Conservation (phyloP, 2,113 vertebrate species). For the Cricetomys ansorgei region DNA sequence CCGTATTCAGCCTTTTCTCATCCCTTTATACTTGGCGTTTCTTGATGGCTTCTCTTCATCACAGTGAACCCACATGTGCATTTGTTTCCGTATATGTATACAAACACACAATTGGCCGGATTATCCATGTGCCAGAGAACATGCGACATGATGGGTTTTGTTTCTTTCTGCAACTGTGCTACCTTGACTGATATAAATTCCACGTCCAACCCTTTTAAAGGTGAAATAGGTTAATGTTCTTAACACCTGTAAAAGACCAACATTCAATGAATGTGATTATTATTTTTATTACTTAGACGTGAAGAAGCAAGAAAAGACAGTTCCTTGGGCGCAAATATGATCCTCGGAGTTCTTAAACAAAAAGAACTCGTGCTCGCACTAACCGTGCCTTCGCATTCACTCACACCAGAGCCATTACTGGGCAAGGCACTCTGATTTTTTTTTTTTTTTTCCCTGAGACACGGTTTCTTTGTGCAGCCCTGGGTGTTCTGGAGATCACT, state of each 20-base stretch:
- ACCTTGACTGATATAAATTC: neutral
- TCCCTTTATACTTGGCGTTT: neutral
- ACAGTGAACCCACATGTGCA: neutral
- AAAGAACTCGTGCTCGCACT: neutral
- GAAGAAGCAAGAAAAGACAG: neutral
- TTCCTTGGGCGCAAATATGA: neutral
- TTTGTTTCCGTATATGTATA: too few relatives aligned
- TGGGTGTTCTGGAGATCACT: too few relatives aligned
- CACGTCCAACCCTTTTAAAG: neutral
- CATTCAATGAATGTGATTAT: neutral
- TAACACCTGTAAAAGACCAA: constrained; percentile 1
- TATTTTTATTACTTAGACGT: neutral
- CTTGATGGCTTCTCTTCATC: neutral
- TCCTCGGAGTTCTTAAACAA: neutral
- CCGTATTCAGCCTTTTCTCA: too few relatives aligned
- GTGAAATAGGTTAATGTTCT: neutral
- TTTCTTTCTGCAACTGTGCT: neutral
- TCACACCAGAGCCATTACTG: neutral
- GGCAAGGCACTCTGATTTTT: neutral
- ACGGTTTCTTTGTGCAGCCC: too few relatives aligned
- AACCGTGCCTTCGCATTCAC: neutral
- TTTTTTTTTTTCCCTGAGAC: too few relatives aligned
- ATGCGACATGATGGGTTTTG: neutral
- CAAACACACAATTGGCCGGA: too few relatives aligned
- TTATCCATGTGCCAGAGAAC: too few relatives aligned